Base-by-base conservation (phyloP, 1,140 invertebrate genomes). In the Lethrus apterus region DNA sequence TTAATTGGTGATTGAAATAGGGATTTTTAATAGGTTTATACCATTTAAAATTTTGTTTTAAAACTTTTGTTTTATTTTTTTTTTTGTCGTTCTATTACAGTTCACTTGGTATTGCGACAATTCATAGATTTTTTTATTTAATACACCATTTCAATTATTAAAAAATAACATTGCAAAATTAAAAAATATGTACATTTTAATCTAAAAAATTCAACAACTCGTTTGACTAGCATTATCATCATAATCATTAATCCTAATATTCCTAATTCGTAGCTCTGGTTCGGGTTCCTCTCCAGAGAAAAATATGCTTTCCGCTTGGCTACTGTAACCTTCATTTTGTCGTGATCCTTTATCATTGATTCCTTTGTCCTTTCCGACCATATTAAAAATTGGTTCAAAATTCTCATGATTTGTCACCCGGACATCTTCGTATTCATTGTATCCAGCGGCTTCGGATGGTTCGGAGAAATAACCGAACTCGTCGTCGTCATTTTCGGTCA, bases 401-500 rank as follows among this genome's bases (percentile, higher is more conserved):
- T 17, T 14, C n/a, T 13, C 34, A 19, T 17, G 10, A 2, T 29
- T 41, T 9, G 20, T 41, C 7, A 20, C 20, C 11, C 21, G 29
- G 15, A 35, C 41, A 9, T 51, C 31, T 8, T 41, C 23, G 19
- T 42, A 10, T n/a, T 23, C 26, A 21, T 30, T 32, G 13, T 46
- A 33, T 38, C 49, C 50, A 14, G 46, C 41, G 2, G 33, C 31
- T 17, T 17, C 18, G 17, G 11, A 38, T 32, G 21, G 17, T 5
- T 23, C 26, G 17, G 13, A 26, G 9, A 23, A 46, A 30, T 44
- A 32, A 10, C 42, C 45, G 3, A 59, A 46, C 46, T 61, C 30
- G 61, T 44, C 35, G 65, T 62, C 31, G 67, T 64, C 30, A 55
- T 46, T 52, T 51, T 67, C n/a, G 51, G 56, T 36, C 34, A 36